A percentile compares a stretch with the other conserved stretches of the same genome.
Conservation (phyloP, 2,888 invertebrate genomes). For the Dynastes maya region DNA sequence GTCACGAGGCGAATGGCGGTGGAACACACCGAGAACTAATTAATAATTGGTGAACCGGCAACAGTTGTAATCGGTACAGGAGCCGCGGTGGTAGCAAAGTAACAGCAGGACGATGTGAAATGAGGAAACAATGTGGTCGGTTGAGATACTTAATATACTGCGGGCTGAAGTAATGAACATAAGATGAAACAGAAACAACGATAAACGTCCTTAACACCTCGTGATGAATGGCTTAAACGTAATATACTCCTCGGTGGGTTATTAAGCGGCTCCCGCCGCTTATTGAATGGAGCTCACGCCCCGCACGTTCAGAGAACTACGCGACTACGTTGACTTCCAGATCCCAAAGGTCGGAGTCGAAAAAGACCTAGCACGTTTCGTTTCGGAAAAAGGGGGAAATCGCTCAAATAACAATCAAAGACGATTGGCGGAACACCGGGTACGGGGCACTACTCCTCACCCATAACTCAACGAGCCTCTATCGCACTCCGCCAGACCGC, state of each 20-base stretch:
- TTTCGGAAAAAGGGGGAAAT: constrained; percentile 62
- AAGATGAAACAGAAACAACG: constrained; percentile 70
- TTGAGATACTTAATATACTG: constrained; percentile 68
- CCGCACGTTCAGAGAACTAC: constrained; percentile 23
- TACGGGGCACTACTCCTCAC: constrained; percentile 60
- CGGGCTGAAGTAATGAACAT: constrained; percentile 67
- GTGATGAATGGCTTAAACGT: constrained; percentile 68
- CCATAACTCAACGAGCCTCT: constrained; percentile 65
- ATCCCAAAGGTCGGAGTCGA: constrained; percentile 48
- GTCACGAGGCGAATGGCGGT: not conserved
- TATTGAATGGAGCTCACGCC: constrained; percentile 43
- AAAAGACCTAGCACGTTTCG: constrained; percentile 55
- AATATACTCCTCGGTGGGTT: constrained; percentile 62
- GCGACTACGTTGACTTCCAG: constrained; percentile 34
- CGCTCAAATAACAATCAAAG: constrained; percentile 67
- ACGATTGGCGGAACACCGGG: constrained; percentile 63
- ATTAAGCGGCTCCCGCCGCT: constrained; percentile 58
- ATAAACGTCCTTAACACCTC: constrained; percentile 69
- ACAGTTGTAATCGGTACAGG: constrained; percentile 54
- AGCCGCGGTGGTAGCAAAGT: constrained; percentile 42
- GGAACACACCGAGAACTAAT: constrained; percentile 56
- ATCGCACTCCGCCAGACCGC: constrained; percentile 65
- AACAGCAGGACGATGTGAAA: constrained; percentile 45
- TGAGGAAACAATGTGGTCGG: constrained; percentile 65
- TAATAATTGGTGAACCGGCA: constrained; percentile 60